These are phyloP conservation scores for Isaurus tuberculatus DNA, from an alignment of 92 coral and sea anemone genomes.

Conservation along the genomic window DNA sequence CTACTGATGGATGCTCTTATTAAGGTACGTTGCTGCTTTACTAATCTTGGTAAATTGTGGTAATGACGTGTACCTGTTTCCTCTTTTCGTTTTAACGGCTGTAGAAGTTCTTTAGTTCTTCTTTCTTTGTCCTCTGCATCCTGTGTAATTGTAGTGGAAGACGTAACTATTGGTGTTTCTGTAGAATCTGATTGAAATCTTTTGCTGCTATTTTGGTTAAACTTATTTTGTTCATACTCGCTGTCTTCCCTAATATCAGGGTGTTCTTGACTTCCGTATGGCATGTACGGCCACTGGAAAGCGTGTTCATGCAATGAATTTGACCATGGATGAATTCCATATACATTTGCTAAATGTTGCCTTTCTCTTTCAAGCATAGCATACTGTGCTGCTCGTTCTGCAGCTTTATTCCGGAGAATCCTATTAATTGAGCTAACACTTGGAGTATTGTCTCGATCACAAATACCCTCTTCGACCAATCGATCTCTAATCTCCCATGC, in stretches of 20 bases:
- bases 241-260: slow-evolving; percentile 31
- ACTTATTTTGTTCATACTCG: slow-evolving; percentile 25
- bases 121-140: slow-evolving; percentile 18
- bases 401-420: slow-evolving; percentile 97
- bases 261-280: slow-evolving; percentile 14
- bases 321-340: slow-evolving; percentile 94
- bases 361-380: slow-evolving; percentile 98
- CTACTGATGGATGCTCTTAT: not conserved
- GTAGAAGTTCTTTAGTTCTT: not conserved
- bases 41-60: not conserved
- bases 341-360: slow-evolving; percentile 94
- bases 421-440: slow-evolving; percentile 99
- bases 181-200: slow-evolving; percentile 13
- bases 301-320: slow-evolving; percentile 69
- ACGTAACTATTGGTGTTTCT: slow-evolving; percentile 8
- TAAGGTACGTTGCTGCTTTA: not conserved
- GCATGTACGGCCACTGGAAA: slow-evolving; percentile 77
- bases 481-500: slow-evolving; percentile 99
- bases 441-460: slow-evolving; percentile 97
- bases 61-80: slow-evolving; percentile 9
- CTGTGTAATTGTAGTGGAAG: not conserved
- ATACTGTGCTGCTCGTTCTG: slow-evolving; percentile 98
- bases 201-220: slow-evolving; percentile 13
- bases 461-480: slow-evolving; percentile 96
- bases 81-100: slow-evolving; percentile 11